Evolutionary conservation across 2,888 invertebrate genomes (phyloP).

Genomic region (Linnaemya vulpina): DNA sequence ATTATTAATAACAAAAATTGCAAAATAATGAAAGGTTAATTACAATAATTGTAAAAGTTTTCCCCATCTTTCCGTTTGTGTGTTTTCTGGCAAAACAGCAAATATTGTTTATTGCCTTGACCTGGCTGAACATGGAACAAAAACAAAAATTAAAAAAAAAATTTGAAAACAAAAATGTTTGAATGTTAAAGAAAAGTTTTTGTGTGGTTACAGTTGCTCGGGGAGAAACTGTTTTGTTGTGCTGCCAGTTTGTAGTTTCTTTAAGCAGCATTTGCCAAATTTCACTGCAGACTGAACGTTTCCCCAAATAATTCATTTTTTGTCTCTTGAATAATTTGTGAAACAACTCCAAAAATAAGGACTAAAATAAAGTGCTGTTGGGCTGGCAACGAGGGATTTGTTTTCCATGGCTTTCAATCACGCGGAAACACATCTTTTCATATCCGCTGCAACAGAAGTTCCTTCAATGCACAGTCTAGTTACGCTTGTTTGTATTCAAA

Average conservation of each 20-base stretch:
- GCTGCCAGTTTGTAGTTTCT: neutral
- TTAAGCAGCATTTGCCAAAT: neutral
- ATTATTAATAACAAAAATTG: slow-evolving; percentile 44
- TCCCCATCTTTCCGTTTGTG: slow-evolving; percentile 3
- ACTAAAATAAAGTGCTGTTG: no score
- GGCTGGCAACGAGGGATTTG: no score
- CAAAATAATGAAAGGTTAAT: slow-evolving; percentile 62
- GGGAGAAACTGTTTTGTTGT: neutral
- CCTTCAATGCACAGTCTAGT: no score
- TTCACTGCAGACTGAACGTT: neutral
- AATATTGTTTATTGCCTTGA: slow-evolving; percentile 26
- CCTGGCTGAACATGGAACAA: neutral
- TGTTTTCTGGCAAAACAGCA: slow-evolving; percentile 1
- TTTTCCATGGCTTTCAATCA: neutral
- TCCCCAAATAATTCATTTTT: no score
- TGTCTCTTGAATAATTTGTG: no score
- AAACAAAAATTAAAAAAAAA: neutral
- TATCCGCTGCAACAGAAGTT: no score
- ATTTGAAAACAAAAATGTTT: no score
- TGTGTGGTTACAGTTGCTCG: neutral
- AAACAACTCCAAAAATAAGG: no score
- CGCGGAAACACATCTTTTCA: no score
- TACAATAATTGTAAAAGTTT: slow-evolving; percentile 56
- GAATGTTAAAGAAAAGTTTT: neutral
- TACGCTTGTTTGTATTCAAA: no score